phyloP scores from a whole-genome alignment of 2,113 vertebrate genomes.

The Miniopterus natalensis region DNA sequence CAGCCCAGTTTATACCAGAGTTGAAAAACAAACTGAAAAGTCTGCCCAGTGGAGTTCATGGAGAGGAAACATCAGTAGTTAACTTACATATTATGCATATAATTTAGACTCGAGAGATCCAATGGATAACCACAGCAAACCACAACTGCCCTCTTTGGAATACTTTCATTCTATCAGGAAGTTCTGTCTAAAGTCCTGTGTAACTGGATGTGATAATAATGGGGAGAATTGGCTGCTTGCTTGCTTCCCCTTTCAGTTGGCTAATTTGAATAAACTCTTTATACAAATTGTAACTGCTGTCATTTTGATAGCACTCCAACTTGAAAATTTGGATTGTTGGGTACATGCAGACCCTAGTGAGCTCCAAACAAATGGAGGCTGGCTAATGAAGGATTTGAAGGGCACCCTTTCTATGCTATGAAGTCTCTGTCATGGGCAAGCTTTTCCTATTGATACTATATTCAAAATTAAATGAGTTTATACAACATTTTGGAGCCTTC shows the following conservation, averaged over 20 bases:
- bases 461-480: conserved; percentile 29
- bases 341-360: conserved; percentile 60
- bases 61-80: conserved; percentile 67
- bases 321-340: conserved; percentile 74
- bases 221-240: conserved; percentile 66
- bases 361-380: conserved; percentile 69
- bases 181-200: conserved; percentile 35
- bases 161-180: no score
- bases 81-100: conserved; percentile 72
- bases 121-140: conserved; percentile 19
- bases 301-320: conserved; percentile 78
- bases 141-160: conserved; percentile 67
- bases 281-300: conserved; percentile 79
- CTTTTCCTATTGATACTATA: neutral
- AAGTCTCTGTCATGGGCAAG: conserved; percentile 10
- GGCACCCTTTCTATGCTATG: neutral
- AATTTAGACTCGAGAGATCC: conserved; percentile 71
- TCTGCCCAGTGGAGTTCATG: conserved; percentile 39
- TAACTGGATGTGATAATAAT: conserved; percentile 72
- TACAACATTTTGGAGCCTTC: neutral
- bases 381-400: conserved; percentile 46
- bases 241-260: conserved; percentile 71
- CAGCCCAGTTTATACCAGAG: conserved; percentile 65
- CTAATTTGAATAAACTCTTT: conserved; percentile 79
- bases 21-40: conserved; percentile 73